These are phyloP conservation scores for Steatornis caripensis DNA, from an alignment of 2,113 vertebrate genomes.

Conservation along the genomic window DNA sequence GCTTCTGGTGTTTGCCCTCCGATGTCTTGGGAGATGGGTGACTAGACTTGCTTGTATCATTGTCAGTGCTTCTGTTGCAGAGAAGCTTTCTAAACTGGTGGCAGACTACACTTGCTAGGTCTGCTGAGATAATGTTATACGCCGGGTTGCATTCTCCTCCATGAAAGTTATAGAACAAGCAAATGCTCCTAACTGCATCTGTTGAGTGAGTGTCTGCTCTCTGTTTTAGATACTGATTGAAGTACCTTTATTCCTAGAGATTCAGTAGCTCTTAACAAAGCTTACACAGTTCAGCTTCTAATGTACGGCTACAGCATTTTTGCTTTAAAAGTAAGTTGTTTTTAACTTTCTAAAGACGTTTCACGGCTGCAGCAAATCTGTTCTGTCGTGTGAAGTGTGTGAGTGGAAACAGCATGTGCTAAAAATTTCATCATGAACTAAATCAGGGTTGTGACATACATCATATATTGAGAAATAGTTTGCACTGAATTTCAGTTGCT, in stretches of 20 bases:
- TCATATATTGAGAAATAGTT: not conserved
- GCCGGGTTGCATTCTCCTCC: not conserved
- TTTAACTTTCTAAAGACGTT: not conserved
- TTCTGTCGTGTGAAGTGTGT: not conserved
- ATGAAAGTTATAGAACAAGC: slow-evolving; percentile 22
- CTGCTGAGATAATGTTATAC: not conserved
- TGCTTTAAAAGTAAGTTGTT: not conserved
- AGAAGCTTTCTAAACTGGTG: not conserved
- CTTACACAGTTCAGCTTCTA: not conserved
- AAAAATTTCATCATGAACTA: not conserved
- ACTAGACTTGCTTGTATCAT: not conserved
- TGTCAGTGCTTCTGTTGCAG: not conserved
- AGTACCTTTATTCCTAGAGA: slow-evolving; percentile 41
- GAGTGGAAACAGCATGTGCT: not conserved
- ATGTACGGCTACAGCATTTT: not conserved
- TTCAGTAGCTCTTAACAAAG: slow-evolving; percentile 49
- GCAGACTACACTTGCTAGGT: not conserved
- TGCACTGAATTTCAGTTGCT: not conserved
- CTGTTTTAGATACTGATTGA: not conserved
- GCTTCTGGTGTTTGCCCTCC: not conserved
- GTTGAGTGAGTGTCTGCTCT: not conserved
- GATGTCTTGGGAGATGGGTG: not conserved
- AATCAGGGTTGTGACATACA: not conserved
- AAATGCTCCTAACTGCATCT: not conserved
- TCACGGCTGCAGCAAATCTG: not conserved